phyloP scores from a whole-genome alignment of 2,797 vertebrate genomes.

The Amniataba percoides region DNA sequence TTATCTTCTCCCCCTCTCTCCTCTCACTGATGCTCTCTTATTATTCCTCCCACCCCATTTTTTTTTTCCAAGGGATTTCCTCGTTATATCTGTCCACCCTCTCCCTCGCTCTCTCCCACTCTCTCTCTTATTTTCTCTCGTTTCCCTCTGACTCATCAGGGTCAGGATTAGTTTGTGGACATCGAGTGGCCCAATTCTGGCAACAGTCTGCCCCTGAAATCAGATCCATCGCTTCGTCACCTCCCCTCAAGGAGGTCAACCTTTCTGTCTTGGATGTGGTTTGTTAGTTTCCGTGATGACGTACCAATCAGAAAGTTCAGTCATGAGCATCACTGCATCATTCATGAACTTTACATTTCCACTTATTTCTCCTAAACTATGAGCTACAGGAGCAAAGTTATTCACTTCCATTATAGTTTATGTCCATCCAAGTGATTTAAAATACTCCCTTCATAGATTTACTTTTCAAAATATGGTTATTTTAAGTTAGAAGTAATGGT shows the following conservation, averaged over 20 bases:
- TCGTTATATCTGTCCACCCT: constrained; percentile 22
- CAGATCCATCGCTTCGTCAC: constrained; percentile 3
- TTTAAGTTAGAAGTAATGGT: not conserved
- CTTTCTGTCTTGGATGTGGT: not conserved
- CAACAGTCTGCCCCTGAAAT: constrained; percentile 8
- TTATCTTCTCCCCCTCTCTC: not conserved
- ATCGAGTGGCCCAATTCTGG: constrained; percentile 21
- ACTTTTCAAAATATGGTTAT: not conserved
- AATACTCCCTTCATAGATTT: too few species aligned
- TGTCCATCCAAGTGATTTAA: too few species aligned
- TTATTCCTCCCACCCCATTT: not conserved
- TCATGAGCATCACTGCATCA: not conserved
- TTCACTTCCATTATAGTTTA: too few species aligned
- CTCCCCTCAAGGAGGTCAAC: not conserved
- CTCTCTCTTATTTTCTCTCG: not conserved
- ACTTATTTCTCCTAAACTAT: too few species aligned
- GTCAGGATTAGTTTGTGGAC: constrained; percentile 41
- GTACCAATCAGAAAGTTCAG: not conserved
- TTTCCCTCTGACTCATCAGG: constrained; percentile 44
- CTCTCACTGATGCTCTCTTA: not conserved
- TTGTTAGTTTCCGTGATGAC: constrained; percentile 3
- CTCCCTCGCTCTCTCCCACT: not conserved
- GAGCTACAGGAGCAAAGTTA: too few species aligned
- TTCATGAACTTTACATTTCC: not conserved
- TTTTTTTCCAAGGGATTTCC: not conserved